These are phyloP conservation scores for Hydrozoanthus gracilis DNA, from an alignment of 92 coral and sea anemone genomes.

Conservation along the genomic window DNA sequence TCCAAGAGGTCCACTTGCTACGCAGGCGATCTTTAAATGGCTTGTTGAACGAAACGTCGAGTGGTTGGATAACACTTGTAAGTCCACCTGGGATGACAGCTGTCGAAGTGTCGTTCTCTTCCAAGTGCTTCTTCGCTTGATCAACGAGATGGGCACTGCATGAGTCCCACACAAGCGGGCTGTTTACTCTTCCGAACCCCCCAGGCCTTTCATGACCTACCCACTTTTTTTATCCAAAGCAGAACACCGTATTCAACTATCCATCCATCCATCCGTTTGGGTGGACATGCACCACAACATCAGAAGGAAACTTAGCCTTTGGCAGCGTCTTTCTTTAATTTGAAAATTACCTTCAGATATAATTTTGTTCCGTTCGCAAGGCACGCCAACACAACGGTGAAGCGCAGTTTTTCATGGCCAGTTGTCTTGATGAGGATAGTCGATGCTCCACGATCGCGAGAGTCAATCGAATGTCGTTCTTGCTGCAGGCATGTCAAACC, in stretches of 20 bases:
- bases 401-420: constrained; percentile 7
- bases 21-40: no score
- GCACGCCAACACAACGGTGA: neutral
- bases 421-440: constrained; percentile 13
- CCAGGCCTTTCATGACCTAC: constrained; percentile 43
- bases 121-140: constrained; percentile 16
- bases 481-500: neutral
- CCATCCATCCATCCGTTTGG: constrained; percentile 18
- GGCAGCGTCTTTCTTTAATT: constrained; percentile 1
- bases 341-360: constrained; percentile 5
- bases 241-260: constrained; percentile 8
- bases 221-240: constrained; percentile 18
- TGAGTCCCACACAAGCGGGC: no score
- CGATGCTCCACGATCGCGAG: neutral
- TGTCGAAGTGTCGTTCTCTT: neutral
- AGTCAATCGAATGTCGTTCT: neutral
- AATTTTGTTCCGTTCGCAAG: neutral
- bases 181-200: neutral
- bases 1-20: no score
- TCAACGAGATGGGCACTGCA: constrained; percentile 27
- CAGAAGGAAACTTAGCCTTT: constrained; percentile 12
- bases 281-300: constrained; percentile 30
- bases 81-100: constrained; percentile 33
- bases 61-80: constrained; percentile 1
- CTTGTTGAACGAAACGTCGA: constrained; percentile 5